Evolutionary conservation across 2,113 vertebrate species (phyloP).

Genomic region (Takifugu bimaculatus): DNA sequence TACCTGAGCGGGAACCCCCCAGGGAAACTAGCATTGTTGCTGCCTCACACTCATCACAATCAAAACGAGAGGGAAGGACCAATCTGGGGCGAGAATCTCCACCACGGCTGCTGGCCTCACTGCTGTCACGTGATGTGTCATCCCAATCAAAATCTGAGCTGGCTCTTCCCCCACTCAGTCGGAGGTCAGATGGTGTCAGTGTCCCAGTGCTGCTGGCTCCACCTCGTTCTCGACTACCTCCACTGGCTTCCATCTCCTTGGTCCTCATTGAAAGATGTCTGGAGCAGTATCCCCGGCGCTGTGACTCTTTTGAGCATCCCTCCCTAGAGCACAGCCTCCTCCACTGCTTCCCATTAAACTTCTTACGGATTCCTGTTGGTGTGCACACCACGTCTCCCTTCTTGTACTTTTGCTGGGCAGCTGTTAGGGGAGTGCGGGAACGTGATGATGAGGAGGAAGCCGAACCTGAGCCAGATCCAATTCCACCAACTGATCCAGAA

Average conservation of each 20-base stretch:
- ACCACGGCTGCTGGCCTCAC: slow-evolving; percentile 85
- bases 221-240: slow-evolving; percentile 76
- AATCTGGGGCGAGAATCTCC: slow-evolving; percentile 84
- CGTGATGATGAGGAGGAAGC: slow-evolving; percentile 74
- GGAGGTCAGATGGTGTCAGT: slow-evolving; percentile 74
- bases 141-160: slow-evolving; percentile 92
- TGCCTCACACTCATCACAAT: slow-evolving; percentile 90
- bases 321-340: slow-evolving; percentile 87
- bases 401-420: slow-evolving; percentile 90
- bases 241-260: slow-evolving; percentile 90
- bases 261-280: slow-evolving; percentile 94
- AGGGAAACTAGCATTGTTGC: slow-evolving; percentile 90
- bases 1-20: slow-evolving; percentile 86
- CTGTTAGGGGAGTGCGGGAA: slow-evolving; percentile 84
- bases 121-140: slow-evolving; percentile 83
- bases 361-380: slow-evolving; percentile 89
- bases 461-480: slow-evolving; percentile 66
- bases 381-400: slow-evolving; percentile 93
- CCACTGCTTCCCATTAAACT: slow-evolving; percentile 95
- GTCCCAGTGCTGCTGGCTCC: slow-evolving; percentile 79
- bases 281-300: slow-evolving; percentile 89
- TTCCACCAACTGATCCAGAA: slow-evolving; percentile 42
- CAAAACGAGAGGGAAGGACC: slow-evolving; percentile 82
- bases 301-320: slow-evolving; percentile 91
- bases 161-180: slow-evolving; percentile 66